These are phyloP conservation scores for Toxostoma redivivum DNA, from an alignment of 2,113 vertebrate species.

Conservation along the genomic window DNA sequence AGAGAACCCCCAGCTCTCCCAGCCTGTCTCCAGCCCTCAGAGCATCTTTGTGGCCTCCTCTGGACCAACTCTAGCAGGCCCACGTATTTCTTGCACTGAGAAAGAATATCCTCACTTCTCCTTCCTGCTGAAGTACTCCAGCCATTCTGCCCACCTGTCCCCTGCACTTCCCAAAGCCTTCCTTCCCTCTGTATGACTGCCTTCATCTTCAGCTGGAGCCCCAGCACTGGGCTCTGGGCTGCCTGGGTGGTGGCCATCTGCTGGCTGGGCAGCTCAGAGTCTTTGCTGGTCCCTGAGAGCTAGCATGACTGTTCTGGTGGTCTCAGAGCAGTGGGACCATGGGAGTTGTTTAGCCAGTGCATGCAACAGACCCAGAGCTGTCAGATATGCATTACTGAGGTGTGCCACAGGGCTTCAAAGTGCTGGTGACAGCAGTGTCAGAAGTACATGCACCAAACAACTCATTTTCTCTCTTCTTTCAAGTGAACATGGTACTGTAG, in stretches of 20 bases:
- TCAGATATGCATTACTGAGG: not conserved
- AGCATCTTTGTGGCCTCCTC: not conserved
- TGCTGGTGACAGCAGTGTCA: not conserved
- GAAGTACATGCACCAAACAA: not conserved
- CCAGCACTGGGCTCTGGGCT: not conserved
- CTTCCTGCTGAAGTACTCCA: not conserved
- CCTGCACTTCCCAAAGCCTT: not conserved
- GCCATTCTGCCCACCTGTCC: not conserved
- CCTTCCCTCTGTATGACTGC: not conserved
- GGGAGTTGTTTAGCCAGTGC: not conserved
- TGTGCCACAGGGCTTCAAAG: not conserved
- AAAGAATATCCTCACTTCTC: not conserved
- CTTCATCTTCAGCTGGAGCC: not conserved
- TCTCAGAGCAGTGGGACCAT: not conserved
- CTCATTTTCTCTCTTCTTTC: not conserved
- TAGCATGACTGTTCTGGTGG: accelerated
- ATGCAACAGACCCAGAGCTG: not conserved
- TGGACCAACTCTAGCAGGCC: not conserved
- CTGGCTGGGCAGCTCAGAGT: not conserved
- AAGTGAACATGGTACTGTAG: not conserved
- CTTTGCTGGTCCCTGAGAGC: not conserved
- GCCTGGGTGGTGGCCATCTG: accelerated
- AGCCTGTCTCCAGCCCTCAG: not conserved
- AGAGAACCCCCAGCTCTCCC: not conserved
- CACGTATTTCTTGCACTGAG: accelerated